A percentile compares a stretch with the other conserved stretches of the same genome.
These are phyloP conservation scores for Nysson spinosus DNA, from an alignment of 2,888 invertebrate species.

Conservation along the genomic window DNA sequence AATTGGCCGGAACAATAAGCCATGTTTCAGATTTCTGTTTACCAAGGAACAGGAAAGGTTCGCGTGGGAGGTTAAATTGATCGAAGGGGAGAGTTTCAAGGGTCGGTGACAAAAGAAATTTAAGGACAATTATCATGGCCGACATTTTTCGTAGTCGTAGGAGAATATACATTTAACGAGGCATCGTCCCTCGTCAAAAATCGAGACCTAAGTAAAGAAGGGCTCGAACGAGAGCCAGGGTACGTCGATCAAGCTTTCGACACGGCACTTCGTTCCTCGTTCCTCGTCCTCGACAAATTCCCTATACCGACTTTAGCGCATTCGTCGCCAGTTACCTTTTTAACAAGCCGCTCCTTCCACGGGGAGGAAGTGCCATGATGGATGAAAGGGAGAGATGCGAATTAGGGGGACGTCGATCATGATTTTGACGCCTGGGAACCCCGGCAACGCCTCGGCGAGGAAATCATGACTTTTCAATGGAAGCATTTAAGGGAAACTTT, in stretches of 20 bases:
- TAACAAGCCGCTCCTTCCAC: neutral
- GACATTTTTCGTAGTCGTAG: too few species aligned
- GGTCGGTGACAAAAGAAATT: too few species aligned
- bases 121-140: too few species aligned
- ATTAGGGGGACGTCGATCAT: slow-evolving; percentile 6
- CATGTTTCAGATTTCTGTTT: too few species aligned
- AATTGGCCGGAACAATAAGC: too few species aligned
- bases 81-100: too few species aligned
- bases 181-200: too few species aligned
- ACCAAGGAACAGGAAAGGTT: too few species aligned
- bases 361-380: neutral
- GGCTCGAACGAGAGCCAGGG: neutral
- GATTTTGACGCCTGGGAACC: neutral
- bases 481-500: neutral
- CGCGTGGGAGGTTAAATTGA: too few species aligned
- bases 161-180: too few species aligned
- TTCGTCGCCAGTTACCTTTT: neutral
- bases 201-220: neutral
- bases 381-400: neutral
- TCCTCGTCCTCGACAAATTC: neutral
- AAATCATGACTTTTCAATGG: neutral
- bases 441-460: neutral
- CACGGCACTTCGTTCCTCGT: neutral
- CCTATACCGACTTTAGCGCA: neutral
- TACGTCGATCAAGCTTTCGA: slow-evolving; percentile 1